Percentiles rank a stretch among this genome's conserved stretches.
Conservation (phyloP, 2,113 vertebrate genomes). For the Pollachius pollachius region DNA sequence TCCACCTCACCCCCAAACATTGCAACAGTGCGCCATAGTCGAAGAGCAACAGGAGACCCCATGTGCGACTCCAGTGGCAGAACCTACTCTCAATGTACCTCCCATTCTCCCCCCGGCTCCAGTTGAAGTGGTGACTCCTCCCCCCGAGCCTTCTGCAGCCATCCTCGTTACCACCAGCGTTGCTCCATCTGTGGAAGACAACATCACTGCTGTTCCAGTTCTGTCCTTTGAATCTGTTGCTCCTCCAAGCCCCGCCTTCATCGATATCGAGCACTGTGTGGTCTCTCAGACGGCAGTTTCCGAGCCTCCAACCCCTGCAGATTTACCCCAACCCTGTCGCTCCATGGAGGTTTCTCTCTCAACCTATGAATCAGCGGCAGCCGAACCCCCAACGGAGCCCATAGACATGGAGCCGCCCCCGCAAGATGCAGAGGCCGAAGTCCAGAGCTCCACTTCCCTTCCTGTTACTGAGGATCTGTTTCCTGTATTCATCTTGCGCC, state of each 20-base stretch:
- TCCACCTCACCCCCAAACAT: slow-evolving; percentile 15
- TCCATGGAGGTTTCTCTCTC: slow-evolving; percentile 27
- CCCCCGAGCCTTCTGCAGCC: slow-evolving; percentile 5
- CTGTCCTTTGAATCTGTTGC: neutral
- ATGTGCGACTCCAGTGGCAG: slow-evolving; percentile 1
- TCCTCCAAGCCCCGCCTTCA: neutral
- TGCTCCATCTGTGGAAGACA: slow-evolving; percentile 3
- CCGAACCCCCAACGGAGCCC: slow-evolving; percentile 16
- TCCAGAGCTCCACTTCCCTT: slow-evolving; percentile 10
- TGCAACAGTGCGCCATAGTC: neutral
- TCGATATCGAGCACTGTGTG: slow-evolving; percentile 7
- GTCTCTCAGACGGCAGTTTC: neutral
- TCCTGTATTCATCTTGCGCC: slow-evolving; percentile 2
- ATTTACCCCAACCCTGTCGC: slow-evolving; percentile 26
- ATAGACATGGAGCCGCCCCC: slow-evolving; percentile 13
- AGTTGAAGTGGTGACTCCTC: neutral
- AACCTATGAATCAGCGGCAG: slow-evolving; percentile 9
- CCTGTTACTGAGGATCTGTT: slow-evolving; percentile 32
- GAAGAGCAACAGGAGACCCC: slow-evolving; percentile 16
- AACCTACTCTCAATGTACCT: slow-evolving; percentile 1
- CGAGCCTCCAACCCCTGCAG: neutral
- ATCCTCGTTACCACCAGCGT: slow-evolving; percentile 1
- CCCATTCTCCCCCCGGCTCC: neutral
- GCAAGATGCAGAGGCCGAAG: neutral
- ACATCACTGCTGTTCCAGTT: neutral